These are phyloP conservation scores for Phrynocephalus guinanensis DNA, from an alignment of 2,797 vertebrate genomes.

Conservation along the genomic window DNA sequence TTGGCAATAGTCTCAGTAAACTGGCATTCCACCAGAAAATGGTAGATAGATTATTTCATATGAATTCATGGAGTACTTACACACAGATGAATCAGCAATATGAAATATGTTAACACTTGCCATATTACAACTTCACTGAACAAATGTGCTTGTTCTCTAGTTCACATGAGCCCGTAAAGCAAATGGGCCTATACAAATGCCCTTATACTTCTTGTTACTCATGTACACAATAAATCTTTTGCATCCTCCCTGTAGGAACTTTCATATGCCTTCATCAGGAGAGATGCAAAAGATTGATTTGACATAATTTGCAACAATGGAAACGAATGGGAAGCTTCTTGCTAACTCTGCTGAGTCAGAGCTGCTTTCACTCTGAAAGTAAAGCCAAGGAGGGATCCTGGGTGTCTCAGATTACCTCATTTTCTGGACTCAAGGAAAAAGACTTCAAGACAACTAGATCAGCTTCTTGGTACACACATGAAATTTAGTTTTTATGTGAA, in stretches of 20 bases:
- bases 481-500: not conserved
- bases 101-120: not conserved
- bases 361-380: not conserved
- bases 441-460: not conserved
- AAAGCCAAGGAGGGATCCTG: not conserved
- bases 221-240: not conserved
- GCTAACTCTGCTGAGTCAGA: not conserved
- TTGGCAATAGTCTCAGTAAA: slow-evolving; percentile 38
- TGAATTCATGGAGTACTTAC: not conserved
- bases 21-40: not conserved
- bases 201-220: not conserved
- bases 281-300: not conserved
- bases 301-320: not conserved
- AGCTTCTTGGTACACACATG: not conserved
- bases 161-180: not conserved
- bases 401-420: not conserved
- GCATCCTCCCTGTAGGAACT: not conserved
- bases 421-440: not conserved
- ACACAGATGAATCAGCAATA: slow-evolving; percentile 13
- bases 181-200: not conserved
- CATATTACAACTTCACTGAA: not conserved
- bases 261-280: not conserved
- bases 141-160: not conserved
- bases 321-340: not conserved
- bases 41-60: slow-evolving; percentile 8